Evolutionary conservation across 1,140 invertebrate genomes (phyloP).

Genomic region (Holotrichia oblita): DNA sequence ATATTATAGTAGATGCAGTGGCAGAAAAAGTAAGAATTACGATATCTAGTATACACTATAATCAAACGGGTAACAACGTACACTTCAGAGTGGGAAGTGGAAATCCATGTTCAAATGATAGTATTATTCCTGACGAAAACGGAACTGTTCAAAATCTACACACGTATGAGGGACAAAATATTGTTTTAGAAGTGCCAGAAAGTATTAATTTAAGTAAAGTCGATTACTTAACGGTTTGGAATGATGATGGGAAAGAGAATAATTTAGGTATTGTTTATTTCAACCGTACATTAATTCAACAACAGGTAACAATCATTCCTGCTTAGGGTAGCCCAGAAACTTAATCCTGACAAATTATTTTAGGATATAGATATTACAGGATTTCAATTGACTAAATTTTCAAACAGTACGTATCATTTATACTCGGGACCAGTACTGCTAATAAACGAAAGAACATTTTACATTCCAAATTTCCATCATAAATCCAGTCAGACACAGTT

Average conservation of each 20-base stretch:
- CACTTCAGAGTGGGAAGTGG: constrained; percentile 45
- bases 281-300: neutral
- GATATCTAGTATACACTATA: constrained; percentile 49
- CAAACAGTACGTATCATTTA: neutral
- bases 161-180: constrained; percentile 82
- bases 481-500: neutral
- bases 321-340: neutral
- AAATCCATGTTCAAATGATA: constrained; percentile 20
- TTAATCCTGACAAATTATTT: constrained; percentile 2
- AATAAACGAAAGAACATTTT: constrained; percentile 26
- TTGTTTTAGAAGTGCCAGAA: constrained; percentile 83
- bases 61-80: constrained; percentile 42
- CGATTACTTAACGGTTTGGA: constrained; percentile 86
- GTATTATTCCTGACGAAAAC: constrained; percentile 50
- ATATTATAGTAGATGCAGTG: constrained; percentile 39
- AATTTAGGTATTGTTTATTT: neutral
- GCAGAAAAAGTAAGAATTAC: constrained; percentile 48
- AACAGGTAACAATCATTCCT: neutral
- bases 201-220: constrained; percentile 86
- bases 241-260: neutral
- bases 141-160: constrained; percentile 40
- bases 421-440: neutral
- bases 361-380: constrained; percentile 2
- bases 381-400: neutral
- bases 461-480: constrained; percentile 22